These are phyloP conservation scores for Mycetomoellerius zeteki DNA, from an alignment of 1,140 invertebrate genomes.

Conservation along the genomic window DNA sequence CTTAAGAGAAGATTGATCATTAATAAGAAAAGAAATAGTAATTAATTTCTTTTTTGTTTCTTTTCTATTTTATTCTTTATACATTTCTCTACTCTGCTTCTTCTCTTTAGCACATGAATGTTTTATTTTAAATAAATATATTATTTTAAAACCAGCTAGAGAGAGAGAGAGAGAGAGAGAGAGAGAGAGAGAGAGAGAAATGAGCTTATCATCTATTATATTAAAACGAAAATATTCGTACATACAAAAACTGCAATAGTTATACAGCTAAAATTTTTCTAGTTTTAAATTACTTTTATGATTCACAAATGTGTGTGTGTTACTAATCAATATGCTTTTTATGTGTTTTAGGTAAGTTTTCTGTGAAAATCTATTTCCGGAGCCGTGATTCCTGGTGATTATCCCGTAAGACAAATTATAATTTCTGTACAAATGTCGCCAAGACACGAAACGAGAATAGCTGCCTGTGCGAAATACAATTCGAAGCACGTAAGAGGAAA, in stretches of 20 bases:
- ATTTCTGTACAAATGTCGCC: conserved; percentile 48
- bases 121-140: not conserved
- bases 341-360: conserved; percentile 49
- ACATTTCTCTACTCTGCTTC: not conserved
- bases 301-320: not conserved
- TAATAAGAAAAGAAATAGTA: conserved; percentile 2
- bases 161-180: no score
- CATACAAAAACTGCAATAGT: not conserved
- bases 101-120: not conserved
- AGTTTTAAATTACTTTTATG: not conserved
- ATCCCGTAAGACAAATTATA: conserved; percentile 46
- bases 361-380: conserved; percentile 2
- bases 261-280: not conserved
- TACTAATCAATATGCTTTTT: conserved; percentile 16
- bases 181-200: no score
- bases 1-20: not conserved
- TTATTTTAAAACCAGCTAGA: not conserved
- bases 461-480: conserved; percentile 50
- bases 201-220: not conserved
- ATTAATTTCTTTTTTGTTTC: not conserved
- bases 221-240: not conserved
- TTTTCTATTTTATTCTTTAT: not conserved
- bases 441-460: conserved; percentile 26
- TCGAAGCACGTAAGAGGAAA: conserved; percentile 60
- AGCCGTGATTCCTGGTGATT: not conserved